A percentile compares a stretch with the other conserved stretches of the same genome.
These are phyloP conservation scores for Pocillopora damicornis DNA, from an alignment of 64 coral and sea anemone species.

Conservation along the genomic window DNA sequence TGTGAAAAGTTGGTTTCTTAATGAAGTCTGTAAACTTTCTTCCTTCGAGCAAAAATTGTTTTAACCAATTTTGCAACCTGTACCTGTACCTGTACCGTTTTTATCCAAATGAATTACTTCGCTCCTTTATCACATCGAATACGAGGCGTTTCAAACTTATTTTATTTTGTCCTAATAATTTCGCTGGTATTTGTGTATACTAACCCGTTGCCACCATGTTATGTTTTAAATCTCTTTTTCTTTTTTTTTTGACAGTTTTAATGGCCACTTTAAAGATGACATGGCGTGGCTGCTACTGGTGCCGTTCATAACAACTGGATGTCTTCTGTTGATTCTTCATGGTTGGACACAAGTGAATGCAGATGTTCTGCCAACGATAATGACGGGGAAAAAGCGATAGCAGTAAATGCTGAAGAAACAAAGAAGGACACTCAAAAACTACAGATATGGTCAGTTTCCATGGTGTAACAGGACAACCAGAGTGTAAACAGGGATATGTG, in stretches of 20 bases:
- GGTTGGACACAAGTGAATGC: slow-evolving; percentile 7
- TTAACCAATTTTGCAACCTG: too few relatives aligned
- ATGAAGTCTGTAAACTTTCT: too few relatives aligned
- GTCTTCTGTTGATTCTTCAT: slow-evolving; percentile 40
- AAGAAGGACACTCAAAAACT: background rate
- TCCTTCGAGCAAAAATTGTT: too few relatives aligned
- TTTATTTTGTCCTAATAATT: background rate
- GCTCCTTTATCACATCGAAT: too few relatives aligned
- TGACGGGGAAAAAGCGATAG: slow-evolving; percentile 25
- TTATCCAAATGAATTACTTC: too few relatives aligned
- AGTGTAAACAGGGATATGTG: too few relatives aligned
- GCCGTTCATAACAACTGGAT: slow-evolving; percentile 54
- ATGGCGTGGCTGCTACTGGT: slow-evolving; percentile 44
- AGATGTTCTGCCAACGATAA: slow-evolving; percentile 46
- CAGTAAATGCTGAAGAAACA: background rate
- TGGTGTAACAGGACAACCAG: too few relatives aligned
- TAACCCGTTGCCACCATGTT: too few relatives aligned
- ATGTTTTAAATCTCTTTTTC: background rate
- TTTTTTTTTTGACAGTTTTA: slow-evolving; percentile 26
- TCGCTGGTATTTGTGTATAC: background rate
- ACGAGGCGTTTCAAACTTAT: too few relatives aligned
- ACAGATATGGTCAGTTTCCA: too few relatives aligned
- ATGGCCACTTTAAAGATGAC: slow-evolving; percentile 46
- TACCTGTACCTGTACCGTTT: too few relatives aligned
- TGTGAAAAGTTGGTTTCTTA: too few relatives aligned